These are phyloP conservation scores for Halictus ligatus DNA, from an alignment of 2,888 invertebrate genomes.

Conservation along the genomic window DNA sequence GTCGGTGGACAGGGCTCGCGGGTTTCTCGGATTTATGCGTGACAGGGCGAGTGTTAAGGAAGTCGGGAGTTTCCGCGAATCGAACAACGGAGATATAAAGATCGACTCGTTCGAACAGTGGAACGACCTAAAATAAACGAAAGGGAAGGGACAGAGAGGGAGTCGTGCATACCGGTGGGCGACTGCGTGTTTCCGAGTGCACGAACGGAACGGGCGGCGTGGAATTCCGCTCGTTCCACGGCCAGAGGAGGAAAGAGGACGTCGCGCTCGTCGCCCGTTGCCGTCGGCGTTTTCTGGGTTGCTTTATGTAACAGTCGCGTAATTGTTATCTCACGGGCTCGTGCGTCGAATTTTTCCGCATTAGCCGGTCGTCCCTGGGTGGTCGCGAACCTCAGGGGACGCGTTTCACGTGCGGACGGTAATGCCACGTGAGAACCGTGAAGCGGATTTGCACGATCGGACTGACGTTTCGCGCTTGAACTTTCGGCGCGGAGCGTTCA, in stretches of 20 bases:
- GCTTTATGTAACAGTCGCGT: conserved; percentile 64
- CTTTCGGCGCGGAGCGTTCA: conserved; percentile 40
- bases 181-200: conserved; percentile 5
- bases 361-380: conserved; percentile 56
- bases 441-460: conserved; percentile 60
- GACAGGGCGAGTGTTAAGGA: not conserved
- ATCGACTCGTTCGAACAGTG: not conserved
- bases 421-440: conserved; percentile 63
- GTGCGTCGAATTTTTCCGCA: conserved; percentile 63
- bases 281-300: conserved; percentile 29
- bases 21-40: not conserved
- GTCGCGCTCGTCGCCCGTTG: not conserved
- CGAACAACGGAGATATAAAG: conserved; percentile 16
- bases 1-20: not conserved
- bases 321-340: conserved; percentile 63
- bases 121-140: not conserved
- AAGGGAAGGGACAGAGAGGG: not conserved
- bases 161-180: conserved; percentile 20
- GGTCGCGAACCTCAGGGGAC: conserved; percentile 50
- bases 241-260: conserved; percentile 35
- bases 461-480: conserved; percentile 48
- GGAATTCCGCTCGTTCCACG: conserved; percentile 49
- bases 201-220: not conserved
- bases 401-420: conserved; percentile 52
- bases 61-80: conserved; percentile 7